Percentiles rank a stretch among this genome's conserved stretches.
Evolutionary conservation across 2,888 invertebrate genomes (phyloP).

Genomic region (Leptinotarsa juncta): DNA sequence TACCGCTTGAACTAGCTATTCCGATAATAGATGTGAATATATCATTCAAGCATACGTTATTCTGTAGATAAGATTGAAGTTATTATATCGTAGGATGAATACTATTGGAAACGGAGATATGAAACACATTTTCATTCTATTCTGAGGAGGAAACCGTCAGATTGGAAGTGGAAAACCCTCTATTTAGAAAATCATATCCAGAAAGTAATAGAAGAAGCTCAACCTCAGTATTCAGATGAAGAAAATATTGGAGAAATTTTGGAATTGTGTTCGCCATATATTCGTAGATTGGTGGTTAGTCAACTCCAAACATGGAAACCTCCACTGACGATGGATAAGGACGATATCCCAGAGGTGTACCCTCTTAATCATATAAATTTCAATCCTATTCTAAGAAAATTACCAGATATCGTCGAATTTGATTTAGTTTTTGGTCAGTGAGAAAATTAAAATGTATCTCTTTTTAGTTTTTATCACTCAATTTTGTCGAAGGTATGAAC

Average conservation of each 20-base stretch:
- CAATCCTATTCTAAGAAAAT: constrained; percentile 67
- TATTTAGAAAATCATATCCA: constrained; percentile 63
- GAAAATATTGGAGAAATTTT: constrained; percentile 59
- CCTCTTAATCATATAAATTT: constrained; percentile 72
- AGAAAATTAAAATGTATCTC: not conserved
- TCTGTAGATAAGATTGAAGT: not conserved
- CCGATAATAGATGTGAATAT: constrained; percentile 63
- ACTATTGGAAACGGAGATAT: constrained; percentile 75
- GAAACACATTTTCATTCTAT: constrained; percentile 56
- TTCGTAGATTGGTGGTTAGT: constrained; percentile 64
- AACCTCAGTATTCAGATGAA: constrained; percentile 63
- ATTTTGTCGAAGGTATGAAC: constrained; percentile 58
- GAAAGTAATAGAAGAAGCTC: constrained; percentile 60
- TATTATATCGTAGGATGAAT: constrained; percentile 65
- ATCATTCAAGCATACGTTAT: not conserved
- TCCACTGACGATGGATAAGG: constrained; percentile 63
- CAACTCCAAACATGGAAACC: constrained; percentile 70
- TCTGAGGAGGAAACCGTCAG: constrained; percentile 50
- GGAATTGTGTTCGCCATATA: constrained; percentile 66
- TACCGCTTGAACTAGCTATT: constrained; percentile 71
- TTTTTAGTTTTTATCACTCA: not conserved
- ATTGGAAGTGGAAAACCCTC: constrained; percentile 63
- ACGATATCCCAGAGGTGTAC: constrained; percentile 62
- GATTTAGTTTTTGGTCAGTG: constrained; percentile 63
- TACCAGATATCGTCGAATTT: constrained; percentile 70